These are phyloP conservation scores for Drosophila paranaensis DNA, from an alignment of 2,888 invertebrate species.

Conservation along the genomic window DNA sequence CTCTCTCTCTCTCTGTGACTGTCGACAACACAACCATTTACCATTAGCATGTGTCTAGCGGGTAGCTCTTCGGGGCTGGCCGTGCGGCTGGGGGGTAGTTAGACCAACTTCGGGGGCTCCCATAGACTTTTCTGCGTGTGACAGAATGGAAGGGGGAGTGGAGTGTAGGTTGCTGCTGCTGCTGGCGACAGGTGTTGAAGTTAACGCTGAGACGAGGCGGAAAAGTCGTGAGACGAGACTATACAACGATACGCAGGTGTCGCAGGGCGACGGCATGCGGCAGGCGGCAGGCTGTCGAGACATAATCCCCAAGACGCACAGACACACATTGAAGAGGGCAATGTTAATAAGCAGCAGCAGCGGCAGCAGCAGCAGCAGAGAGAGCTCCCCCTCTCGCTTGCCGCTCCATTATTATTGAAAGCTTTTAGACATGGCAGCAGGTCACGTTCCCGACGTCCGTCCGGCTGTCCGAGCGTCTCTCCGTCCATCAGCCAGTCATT, in stretches of 20 bases:
- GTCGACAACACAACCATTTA: conserved; percentile 76
- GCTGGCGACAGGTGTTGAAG: conserved; percentile 53
- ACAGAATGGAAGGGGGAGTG: neutral
- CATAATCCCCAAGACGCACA: conserved; percentile 61
- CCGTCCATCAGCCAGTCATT: conserved; percentile 55
- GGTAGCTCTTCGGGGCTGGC: neutral
- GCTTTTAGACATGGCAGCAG: conserved; percentile 76
- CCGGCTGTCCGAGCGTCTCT: conserved; percentile 27
- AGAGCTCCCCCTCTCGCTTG: neutral
- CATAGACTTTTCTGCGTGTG: conserved; percentile 9
- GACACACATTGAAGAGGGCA: conserved; percentile 7
- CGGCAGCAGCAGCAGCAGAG: conserved; percentile 29
- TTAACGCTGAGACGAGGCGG: conserved; percentile 42
- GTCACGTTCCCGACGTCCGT: conserved; percentile 56
- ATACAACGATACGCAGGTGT: conserved; percentile 10
- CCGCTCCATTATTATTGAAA: conserved; percentile 72
- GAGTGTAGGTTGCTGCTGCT: conserved; percentile 8
- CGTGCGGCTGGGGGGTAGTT: conserved; percentile 6
- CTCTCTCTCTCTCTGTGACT: conserved; percentile 28
- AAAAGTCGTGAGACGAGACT: conserved; percentile 19
- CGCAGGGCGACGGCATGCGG: neutral
- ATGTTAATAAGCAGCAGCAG: conserved; percentile 55
- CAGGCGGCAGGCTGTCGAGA: conserved; percentile 20
- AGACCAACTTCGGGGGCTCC: neutral
- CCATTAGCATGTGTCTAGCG: conserved; percentile 73